phyloP scores from a whole-genome alignment of 2,888 invertebrate species.

The Odontomyia ornata region DNA sequence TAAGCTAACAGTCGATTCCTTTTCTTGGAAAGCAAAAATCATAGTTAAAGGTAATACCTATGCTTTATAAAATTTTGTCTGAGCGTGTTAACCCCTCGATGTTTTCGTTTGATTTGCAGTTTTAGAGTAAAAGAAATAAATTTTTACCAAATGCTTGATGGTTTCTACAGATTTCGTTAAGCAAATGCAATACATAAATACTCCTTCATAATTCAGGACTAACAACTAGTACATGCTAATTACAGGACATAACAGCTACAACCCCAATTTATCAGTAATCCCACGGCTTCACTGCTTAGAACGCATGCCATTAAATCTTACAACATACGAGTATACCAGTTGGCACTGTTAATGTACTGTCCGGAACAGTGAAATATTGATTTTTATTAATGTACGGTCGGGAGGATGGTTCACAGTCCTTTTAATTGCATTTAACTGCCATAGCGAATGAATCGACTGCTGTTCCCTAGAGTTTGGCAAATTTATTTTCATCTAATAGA shows the following conservation, averaged over 20 bases:
- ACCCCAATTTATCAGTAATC: not conserved
- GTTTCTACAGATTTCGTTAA: too few species aligned
- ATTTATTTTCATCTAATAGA: constrained; percentile 1
- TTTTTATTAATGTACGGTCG: constrained; percentile 20
- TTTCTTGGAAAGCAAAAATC: too few species aligned
- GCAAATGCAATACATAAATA: too few species aligned
- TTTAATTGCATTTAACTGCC: constrained; percentile 7
- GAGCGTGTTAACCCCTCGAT: too few species aligned
- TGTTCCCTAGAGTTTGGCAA: not conserved
- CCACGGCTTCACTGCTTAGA: not conserved
- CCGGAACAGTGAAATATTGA: constrained; percentile 18
- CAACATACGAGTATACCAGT: not conserved
- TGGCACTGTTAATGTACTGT: constrained; percentile 18
- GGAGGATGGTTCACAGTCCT: constrained; percentile 24
- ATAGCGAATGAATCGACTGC: not conserved
- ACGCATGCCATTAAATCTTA: not conserved
- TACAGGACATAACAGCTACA: not conserved
- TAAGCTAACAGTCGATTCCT: too few species aligned
- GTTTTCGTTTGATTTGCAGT: too few species aligned
- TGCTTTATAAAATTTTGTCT: too few species aligned
- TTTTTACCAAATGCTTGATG: too few species aligned
- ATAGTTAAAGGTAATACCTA: too few species aligned
- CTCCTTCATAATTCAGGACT: not conserved
- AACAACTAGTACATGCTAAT: not conserved
- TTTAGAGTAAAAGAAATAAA: too few species aligned